Evolutionary conservation across 1,140 invertebrate genomes (phyloP), one percentile per base, ranked within the genome.

Genomic region (Eueides isabella): DNA sequence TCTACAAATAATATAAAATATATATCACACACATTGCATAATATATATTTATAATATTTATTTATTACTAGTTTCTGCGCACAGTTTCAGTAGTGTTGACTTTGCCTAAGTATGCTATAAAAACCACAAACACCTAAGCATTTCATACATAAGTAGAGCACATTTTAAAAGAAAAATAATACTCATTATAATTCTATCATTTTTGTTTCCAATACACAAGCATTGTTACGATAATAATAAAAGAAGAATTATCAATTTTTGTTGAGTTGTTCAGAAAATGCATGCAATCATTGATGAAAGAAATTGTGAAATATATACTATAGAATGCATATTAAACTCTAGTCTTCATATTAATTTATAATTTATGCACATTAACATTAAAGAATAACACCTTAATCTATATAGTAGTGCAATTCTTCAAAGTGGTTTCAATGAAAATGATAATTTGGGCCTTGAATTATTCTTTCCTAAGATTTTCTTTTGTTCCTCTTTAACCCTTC

Each of bases 391-490:
- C 48, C 48, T 55, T 23, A 55, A 55, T 55, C 48, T 55, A 55
- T 55, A 23, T 23, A 55, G 48, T 55, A 26, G 26, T 55, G 19
- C 48, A 26, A 11, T 1, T 55, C 48, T 96, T 94, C 95, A 96
- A 85, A 96, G 94, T 80, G 96, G 96, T 92, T 98, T 98, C 78
- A 99, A 94, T 76, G 96, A 96, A 94, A 99, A 99, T 79, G 98
- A 99, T 77, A 99, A 94, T 94, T 98, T 98, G 68, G 98, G 98
- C 92, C 98, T 95, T 74, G 98, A 98, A 94, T 99, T 99, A 92
- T 98, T 98, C 95, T 99, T 99, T 82, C 98, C 98, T 80, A 99
- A 95, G 81, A 99, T 99, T 91, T 98, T 97, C 93, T 98, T 98
- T 94, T 99, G 98, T 93, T 99, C 98, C 92, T 98, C 97, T 93